These are phyloP conservation scores for Meriones psammophilus DNA, from an alignment of 2,797 vertebrate genomes.

Conservation along the genomic window DNA sequence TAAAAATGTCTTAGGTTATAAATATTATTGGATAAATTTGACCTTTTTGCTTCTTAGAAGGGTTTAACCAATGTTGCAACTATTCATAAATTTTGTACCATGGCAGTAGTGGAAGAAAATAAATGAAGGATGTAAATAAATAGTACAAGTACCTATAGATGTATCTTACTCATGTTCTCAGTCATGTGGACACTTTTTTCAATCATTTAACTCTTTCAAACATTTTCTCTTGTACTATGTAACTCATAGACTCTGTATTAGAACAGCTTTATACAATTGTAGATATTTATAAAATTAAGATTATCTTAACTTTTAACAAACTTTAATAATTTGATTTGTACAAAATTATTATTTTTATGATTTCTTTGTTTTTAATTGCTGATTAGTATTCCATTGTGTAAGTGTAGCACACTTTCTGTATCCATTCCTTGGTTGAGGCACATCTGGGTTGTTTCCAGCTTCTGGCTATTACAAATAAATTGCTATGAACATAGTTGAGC, in stretches of 20 bases:
- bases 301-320: neutral
- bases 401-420: no score
- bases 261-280: neutral
- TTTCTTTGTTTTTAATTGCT: no score
- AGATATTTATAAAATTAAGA: neutral
- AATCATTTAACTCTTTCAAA: neutral
- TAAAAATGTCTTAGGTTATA: neutral
- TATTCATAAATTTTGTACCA: conserved; percentile 14
- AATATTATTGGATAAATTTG: neutral
- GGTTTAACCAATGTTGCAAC: neutral
- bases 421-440: no score
- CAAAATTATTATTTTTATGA: neutral
- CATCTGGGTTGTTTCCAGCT: no score
- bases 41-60: neutral
- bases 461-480: no score
- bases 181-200: neutral
- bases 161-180: neutral
- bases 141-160: neutral
- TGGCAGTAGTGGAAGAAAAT: neutral
- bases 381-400: no score
- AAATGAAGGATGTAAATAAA: neutral
- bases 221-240: neutral
- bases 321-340: neutral
- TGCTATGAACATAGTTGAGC: no score
- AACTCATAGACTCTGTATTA: neutral